Percentiles rank a stretch among this genome's conserved stretches.
Conservation (phyloP, 2,797 vertebrate genomes). For the Pempheris klunzingeri region DNA sequence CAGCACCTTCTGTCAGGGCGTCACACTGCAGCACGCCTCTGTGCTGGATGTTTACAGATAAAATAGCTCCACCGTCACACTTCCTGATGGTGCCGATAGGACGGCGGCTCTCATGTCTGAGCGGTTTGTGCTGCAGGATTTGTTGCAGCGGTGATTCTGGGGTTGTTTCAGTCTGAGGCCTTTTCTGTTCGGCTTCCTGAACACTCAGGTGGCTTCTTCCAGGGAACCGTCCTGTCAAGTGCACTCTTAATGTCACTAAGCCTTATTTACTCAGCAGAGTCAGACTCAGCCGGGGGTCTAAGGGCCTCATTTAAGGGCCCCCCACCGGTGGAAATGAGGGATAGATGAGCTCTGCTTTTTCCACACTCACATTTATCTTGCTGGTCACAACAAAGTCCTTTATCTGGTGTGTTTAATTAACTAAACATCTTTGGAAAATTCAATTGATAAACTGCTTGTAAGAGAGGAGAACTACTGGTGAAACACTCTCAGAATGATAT, state of each 20-base stretch:
- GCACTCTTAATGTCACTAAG: neutral
- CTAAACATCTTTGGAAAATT: neutral
- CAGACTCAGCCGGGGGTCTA: no score
- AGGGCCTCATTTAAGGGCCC: no score
- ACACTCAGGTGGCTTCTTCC: neutral
- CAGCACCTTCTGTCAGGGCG: neutral
- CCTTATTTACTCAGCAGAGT: neutral
- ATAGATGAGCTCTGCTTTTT: no score
- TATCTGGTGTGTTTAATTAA: neutral
- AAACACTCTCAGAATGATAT: no score
- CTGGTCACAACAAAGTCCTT: neutral
- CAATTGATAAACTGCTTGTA: neutral
- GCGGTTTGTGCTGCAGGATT: neutral
- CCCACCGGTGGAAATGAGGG: no score
- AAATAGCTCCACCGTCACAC: neutral
- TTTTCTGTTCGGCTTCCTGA: neutral
- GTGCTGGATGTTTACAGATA: slow-evolving; percentile 15
- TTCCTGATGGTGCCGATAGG: slow-evolving; percentile 37
- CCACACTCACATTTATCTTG: neutral
- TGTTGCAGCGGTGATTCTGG: no score
- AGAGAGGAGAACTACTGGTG: no score
- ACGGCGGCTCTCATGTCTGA: neutral
- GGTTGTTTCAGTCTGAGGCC: neutral
- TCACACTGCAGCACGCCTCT: neutral
- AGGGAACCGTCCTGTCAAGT: neutral